Percentiles rank a stretch among this genome's conserved stretches.
Evolutionary conservation across 2,888 invertebrate species (phyloP).

Genomic region (Napeogenes sylphis): DNA sequence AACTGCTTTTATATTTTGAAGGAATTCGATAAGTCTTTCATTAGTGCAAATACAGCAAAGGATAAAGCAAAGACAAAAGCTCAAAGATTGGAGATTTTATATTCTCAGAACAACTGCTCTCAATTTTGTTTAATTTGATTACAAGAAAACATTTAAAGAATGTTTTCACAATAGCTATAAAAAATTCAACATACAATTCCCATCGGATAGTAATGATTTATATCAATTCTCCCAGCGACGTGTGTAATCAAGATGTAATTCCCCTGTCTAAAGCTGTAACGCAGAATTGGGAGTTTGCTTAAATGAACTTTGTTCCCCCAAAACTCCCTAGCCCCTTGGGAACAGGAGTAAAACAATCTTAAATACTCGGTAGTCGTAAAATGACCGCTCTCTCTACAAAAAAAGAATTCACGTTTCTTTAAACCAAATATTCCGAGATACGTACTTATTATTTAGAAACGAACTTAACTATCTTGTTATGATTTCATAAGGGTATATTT

Average conservation of each 20-base stretch:
- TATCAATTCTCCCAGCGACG: slow-evolving; percentile 13
- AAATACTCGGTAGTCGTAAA: not conserved
- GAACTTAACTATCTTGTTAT: not conserved
- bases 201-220: slow-evolving; percentile 8
- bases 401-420: not conserved
- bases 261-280: slow-evolving; percentile 2
- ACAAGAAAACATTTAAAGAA: too few species aligned
- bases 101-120: not conserved
- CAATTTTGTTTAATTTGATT: not conserved
- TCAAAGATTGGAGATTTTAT: not conserved
- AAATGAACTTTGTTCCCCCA: slow-evolving; percentile 41
- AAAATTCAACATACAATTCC: not conserved
- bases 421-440: not conserved
- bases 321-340: not conserved
- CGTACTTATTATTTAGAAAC: not conserved
- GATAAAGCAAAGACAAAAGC: not conserved
- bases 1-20: not conserved
- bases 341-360: slow-evolving; percentile 6
- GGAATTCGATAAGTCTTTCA: not conserved
- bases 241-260: slow-evolving; percentile 10
- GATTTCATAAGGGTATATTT: too few species aligned
- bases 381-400: not conserved
- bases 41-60: not conserved
- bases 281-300: slow-evolving; percentile 32
- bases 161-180: not conserved